These are phyloP conservation scores for Pteruthius melanotis DNA, from an alignment of 2,113 vertebrate genomes.

Conservation along the genomic window DNA sequence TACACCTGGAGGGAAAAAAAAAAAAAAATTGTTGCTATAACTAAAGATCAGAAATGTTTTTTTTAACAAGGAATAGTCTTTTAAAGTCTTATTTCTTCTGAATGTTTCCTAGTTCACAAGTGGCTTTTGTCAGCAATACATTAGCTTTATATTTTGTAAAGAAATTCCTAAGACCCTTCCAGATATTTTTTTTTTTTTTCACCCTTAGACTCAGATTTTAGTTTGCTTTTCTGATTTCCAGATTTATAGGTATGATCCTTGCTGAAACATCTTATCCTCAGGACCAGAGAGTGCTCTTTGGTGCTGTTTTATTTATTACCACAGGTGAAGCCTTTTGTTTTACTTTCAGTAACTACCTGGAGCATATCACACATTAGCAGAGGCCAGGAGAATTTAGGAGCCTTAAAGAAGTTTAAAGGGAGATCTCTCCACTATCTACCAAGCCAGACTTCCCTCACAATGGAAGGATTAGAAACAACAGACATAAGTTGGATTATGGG, in stretches of 20 bases:
- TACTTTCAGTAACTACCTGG: background rate
- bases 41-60: background rate
- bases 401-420: background rate
- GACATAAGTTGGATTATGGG: background rate
- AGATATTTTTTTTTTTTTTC: background rate
- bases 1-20: background rate
- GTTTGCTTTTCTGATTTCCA: background rate
- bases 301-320: background rate
- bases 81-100: background rate
- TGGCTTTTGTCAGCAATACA: background rate
- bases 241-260: background rate
- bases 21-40: background rate
- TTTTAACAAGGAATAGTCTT: background rate
- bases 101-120: background rate
- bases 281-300: background rate
- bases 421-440: background rate
- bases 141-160: background rate
- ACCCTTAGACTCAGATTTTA: background rate
- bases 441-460: background rate
- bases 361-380: background rate
- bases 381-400: background rate
- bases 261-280: background rate
- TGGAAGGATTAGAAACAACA: background rate
- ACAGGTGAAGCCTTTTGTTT: background rate
- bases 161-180: background rate